Evolutionary conservation across 2,888 invertebrate species (phyloP).

Genomic region (Callosobruchus maculatus): DNA sequence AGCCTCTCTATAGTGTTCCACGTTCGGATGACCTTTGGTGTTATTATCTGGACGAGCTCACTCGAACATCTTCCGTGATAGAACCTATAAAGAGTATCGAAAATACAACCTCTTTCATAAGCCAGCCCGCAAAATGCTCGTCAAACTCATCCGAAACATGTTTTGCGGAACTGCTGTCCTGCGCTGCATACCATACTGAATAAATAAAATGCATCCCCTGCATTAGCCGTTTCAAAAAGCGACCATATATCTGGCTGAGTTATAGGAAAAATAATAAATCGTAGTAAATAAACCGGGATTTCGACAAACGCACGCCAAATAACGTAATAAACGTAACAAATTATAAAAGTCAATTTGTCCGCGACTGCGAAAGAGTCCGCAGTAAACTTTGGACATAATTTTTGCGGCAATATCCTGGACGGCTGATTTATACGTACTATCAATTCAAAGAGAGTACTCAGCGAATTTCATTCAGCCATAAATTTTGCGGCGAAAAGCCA

Average conservation of each 20-base stretch:
- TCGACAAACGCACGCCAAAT: slow-evolving; percentile 37
- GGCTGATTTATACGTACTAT: slow-evolving; percentile 43
- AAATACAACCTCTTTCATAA: too few species aligned
- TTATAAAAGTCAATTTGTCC: slow-evolving; percentile 44
- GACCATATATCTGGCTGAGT: slow-evolving; percentile 1
- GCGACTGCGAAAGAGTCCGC: slow-evolving; percentile 41
- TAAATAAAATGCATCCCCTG: background rate
- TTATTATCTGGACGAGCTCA: too few species aligned
- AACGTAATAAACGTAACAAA: slow-evolving; percentile 42
- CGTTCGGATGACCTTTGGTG: too few species aligned
- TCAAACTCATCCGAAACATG: too few species aligned
- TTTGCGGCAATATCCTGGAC: slow-evolving; percentile 43
- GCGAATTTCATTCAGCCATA: slow-evolving; percentile 43
- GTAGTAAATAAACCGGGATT: slow-evolving; percentile 18
- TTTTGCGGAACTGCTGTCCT: background rate
- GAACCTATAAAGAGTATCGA: too few species aligned
- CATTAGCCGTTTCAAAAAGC: background rate
- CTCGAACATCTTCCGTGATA: too few species aligned
- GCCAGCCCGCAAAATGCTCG: too few species aligned
- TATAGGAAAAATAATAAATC: slow-evolving; percentile 15
- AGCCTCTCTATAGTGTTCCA: too few species aligned
- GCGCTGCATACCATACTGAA: background rate
- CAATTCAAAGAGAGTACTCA: slow-evolving; percentile 45
- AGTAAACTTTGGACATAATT: slow-evolving; percentile 43
- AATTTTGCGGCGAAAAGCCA: slow-evolving; percentile 34